These are phyloP conservation scores for Prorops nasuta DNA, from an alignment of 1,140 invertebrate species.

Conservation along the genomic window DNA sequence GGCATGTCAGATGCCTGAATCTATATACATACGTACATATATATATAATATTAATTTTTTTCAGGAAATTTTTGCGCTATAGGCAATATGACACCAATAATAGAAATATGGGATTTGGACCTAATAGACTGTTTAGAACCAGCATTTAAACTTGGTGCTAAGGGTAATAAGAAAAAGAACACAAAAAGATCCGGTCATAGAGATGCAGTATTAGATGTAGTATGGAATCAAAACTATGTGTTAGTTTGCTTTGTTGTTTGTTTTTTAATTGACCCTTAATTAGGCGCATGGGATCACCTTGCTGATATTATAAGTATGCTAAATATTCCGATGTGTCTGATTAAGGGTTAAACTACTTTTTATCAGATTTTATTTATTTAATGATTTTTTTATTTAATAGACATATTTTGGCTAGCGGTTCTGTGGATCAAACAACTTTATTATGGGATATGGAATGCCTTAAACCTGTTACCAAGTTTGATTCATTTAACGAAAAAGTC, in stretches of 20 bases:
- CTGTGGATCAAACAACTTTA: conserved; percentile 84
- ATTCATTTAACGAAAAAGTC: conserved; percentile 75
- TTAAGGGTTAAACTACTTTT: background rate
- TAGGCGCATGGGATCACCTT: conserved; percentile 13
- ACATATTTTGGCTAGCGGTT: conserved; percentile 88
- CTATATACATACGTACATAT: too few relatives aligned
- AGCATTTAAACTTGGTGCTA: conserved; percentile 74
- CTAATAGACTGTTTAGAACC: conserved; percentile 88
- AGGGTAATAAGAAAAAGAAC: conserved; percentile 75
- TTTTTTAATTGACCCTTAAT: conserved; percentile 2
- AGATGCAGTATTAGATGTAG: conserved; percentile 86
- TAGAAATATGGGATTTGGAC: conserved; percentile 94
- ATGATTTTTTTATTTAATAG: conserved; percentile 57
- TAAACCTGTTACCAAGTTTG: conserved; percentile 71
- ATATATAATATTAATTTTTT: conserved; percentile 13
- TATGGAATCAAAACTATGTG: conserved; percentile 81
- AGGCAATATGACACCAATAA: conserved; percentile 87
- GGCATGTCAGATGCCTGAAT: too few relatives aligned
- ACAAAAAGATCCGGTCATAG: conserved; percentile 73
- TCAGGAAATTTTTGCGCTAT: conserved; percentile 85
- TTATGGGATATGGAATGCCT: conserved; percentile 90
- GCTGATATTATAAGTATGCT: conserved; percentile 2
- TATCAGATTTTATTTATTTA: conserved; percentile 4
- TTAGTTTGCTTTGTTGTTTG: conserved; percentile 26
- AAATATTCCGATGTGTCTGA: conserved; percentile 1